Conservation (phyloP, 2,888 invertebrate species). For the Drosophila seclusa region DNA sequence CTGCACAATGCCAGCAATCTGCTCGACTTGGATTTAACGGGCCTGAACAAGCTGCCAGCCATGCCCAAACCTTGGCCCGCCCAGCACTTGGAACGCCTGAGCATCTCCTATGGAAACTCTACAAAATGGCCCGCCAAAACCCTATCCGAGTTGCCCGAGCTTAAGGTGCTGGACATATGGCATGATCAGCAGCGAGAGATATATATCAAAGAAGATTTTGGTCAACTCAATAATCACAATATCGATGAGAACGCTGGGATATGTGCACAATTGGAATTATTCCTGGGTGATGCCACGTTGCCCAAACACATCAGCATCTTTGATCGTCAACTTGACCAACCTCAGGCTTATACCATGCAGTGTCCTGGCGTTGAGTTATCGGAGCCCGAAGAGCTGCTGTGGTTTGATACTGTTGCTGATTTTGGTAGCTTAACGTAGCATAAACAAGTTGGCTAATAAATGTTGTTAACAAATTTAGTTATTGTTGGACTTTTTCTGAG, state of each 20-base stretch:
- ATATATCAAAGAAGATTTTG: constrained; percentile 48
- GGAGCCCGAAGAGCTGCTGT: constrained; percentile 36
- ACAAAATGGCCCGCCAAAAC: constrained; percentile 35
- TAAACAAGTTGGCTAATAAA: constrained; percentile 5
- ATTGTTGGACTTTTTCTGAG: neutral
- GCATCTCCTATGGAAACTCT: constrained; percentile 42
- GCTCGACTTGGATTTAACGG: constrained; percentile 56
- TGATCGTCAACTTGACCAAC: constrained; percentile 22
- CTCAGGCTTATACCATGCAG: constrained; percentile 10
- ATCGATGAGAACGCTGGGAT: constrained; percentile 21
- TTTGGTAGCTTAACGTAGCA: constrained; percentile 19
- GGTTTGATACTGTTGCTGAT: constrained; percentile 18
- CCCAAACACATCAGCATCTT: constrained; percentile 39
- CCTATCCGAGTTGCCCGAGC: constrained; percentile 42
- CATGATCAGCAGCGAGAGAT: constrained; percentile 47
- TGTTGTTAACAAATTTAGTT: neutral
- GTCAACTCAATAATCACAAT: constrained; percentile 15
- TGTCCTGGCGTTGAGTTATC: constrained; percentile 33
- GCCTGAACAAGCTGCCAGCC: constrained; percentile 38
- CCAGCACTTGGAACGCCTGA: constrained; percentile 43
- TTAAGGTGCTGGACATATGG: constrained; percentile 45
- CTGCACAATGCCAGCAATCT: constrained; percentile 42
- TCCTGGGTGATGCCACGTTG: constrained; percentile 25
- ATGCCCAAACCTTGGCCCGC: constrained; percentile 51
- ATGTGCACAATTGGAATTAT: constrained; percentile 43